Evolutionary conservation across 2,888 invertebrate genomes (phyloP).

Genomic region (Escarpia spicata): DNA sequence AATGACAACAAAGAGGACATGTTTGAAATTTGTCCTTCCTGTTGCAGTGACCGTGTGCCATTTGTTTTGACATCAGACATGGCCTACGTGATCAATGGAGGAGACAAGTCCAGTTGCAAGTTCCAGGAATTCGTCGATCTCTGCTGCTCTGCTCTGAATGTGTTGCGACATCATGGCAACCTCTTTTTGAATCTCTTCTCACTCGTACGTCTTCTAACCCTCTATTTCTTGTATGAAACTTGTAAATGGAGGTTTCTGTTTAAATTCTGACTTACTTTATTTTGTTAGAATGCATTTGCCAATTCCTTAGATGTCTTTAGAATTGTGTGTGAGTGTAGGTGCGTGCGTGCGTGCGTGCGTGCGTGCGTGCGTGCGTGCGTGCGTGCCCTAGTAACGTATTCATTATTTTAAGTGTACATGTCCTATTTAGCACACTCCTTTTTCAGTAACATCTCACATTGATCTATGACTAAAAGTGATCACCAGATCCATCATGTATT

Average conservation of each 20-base stretch:
- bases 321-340: too few relatives aligned
- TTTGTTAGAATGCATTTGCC: too few relatives aligned
- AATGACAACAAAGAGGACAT: neutral
- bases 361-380: too few relatives aligned
- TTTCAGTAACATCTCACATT: too few relatives aligned
- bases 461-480: too few relatives aligned
- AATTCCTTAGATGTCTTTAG: too few relatives aligned
- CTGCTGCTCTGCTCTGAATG: slow-evolving; percentile 96
- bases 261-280: too few relatives aligned
- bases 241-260: neutral
- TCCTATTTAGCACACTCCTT: too few relatives aligned
- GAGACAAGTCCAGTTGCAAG: slow-evolving; percentile 84
- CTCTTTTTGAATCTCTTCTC: slow-evolving; percentile 44
- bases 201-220: slow-evolving; percentile 36
- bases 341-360: too few relatives aligned
- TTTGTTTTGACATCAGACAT: slow-evolving; percentile 98
- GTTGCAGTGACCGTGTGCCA: slow-evolving; percentile 88
- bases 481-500: too few relatives aligned
- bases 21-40: neutral
- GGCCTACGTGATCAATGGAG: slow-evolving; percentile 99
- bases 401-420: too few relatives aligned
- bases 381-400: too few relatives aligned
- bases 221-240: neutral
- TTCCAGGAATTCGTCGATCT: slow-evolving; percentile 98
- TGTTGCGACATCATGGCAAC: slow-evolving; percentile 73